Base-by-base conservation (phyloP, 2,888 invertebrate genomes). In the Nomada lathburiana region DNA sequence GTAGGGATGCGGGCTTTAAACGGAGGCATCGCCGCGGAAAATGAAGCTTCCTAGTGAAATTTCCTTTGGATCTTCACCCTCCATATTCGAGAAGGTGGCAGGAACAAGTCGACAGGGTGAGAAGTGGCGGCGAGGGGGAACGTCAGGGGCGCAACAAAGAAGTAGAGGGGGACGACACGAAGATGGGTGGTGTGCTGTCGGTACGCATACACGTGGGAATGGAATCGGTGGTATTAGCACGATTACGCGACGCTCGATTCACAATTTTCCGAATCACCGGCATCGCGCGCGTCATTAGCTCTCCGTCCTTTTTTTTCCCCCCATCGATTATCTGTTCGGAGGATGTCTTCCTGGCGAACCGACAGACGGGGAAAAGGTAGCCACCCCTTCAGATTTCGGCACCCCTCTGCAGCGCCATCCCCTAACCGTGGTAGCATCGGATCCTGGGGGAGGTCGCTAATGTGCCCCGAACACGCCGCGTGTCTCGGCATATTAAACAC, bases 401-500 rank as follows among this genome's bases (percentile, higher is more conserved):
- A 42, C 36, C 71, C 62, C 59, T 52, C 50, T 26, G 53, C 44
- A 60, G 60, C 76, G 7, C 65, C 55, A 20, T 42, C 65, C 71
- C 69, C 65, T 81, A 68, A 67, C 60, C 60, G 7, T 71, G 53
- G 57, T 57, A 26, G 53, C 26, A 72, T n/a, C 26, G 59, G 50
- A 76, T 76, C 55, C 85, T 85, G 52, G 68, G 81, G 86, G 85
- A 83, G 86, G 82, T 86, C 88, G 89, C 91, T 92, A 92, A 92
- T 92, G 91, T 88, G 89, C 88, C 87, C 89, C 88, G 89, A 91
- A 92, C 89, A 89, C 88, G 89, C 84, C 89, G 90, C 92, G 91
- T 92, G 91, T 90, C 88, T 89, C 84, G 84, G 91, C 91, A 91
- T 91, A 92, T 91, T 92, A 92, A 93, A 92, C 87, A 82, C 82